Conservation (phyloP, 2,113 vertebrate genomes). For the Stomatorhinus ivindoensis region DNA sequence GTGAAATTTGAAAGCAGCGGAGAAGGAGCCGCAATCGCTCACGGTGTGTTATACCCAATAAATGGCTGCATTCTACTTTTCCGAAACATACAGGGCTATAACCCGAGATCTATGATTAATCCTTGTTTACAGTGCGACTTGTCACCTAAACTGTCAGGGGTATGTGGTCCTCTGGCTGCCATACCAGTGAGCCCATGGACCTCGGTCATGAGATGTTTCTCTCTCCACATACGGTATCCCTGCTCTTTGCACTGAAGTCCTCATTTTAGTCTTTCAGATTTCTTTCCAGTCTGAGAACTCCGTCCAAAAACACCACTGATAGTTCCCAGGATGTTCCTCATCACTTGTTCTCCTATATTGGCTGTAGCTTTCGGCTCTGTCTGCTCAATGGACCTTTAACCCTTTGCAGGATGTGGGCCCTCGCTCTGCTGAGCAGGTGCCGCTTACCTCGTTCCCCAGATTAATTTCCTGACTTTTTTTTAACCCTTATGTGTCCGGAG, state of each 20-base stretch:
- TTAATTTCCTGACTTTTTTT: neutral
- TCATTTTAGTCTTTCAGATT: neutral
- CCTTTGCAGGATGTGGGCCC: neutral
- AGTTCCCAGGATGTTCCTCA: neutral
- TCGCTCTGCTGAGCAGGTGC: neutral
- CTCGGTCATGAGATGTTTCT: neutral
- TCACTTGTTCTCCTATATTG: neutral
- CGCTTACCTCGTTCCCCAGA: neutral
- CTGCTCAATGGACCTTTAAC: neutral
- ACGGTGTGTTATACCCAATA: neutral
- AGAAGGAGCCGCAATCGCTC: neutral
- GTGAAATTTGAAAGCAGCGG: neutral
- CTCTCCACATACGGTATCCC: neutral
- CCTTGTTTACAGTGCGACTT: neutral
- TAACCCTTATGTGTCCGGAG: constrained; percentile 16
- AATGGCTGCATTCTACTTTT: too few relatives aligned
- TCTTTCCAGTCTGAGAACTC: neutral
- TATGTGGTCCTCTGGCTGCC: neutral
- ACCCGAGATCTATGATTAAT: neutral
- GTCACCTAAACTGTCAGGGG: neutral
- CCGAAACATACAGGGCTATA: neutral
- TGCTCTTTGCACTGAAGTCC: neutral
- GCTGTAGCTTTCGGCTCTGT: neutral
- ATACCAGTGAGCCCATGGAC: neutral
- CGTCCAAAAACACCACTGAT: neutral